Percentiles rank a stretch among this genome's conserved stretches.
phyloP scores from a whole-genome alignment of 2,797 vertebrate species.

The Yasuhikotakia modesta region DNA sequence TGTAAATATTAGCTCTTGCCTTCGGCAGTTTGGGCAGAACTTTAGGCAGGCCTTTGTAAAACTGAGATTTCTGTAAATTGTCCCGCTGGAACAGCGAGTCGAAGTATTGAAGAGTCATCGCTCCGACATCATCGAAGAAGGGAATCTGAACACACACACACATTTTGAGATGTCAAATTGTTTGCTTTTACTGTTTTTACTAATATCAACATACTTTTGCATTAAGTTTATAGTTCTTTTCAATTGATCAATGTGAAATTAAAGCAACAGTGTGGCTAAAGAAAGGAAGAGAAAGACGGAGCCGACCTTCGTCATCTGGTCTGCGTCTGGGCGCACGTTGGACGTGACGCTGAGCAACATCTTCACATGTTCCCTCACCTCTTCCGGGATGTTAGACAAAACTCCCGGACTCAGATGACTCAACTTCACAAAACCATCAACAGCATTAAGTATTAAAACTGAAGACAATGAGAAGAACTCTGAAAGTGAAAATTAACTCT shows the following conservation, averaged over 20 bases:
- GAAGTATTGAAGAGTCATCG: conserved; percentile 95
- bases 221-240: too few species aligned
- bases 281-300: neutral
- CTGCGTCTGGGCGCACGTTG: conserved; percentile 92
- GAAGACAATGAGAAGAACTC: neutral
- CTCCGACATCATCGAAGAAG: conserved; percentile 96
- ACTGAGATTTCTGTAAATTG: conserved; percentile 98
- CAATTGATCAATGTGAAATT: neutral
- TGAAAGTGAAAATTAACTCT: neutral
- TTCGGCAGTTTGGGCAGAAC: conserved; percentile 95
- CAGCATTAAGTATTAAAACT: neutral
- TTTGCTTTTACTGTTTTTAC: too few species aligned
- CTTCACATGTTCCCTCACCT: conserved; percentile 92
- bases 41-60: conserved; percentile 98
- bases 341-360: conserved; percentile 92
- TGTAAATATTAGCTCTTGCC: conserved; percentile 71
- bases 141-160: conserved; percentile 80
- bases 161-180: neutral
- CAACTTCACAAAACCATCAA: conserved; percentile 73
- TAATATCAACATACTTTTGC: too few species aligned
- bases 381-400: conserved; percentile 88
- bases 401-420: conserved; percentile 86
- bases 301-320: conserved; percentile 96
- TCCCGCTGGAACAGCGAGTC: conserved; percentile 98
- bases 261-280: neutral